Evolutionary conservation across 1,140 invertebrate species (phyloP).

Genomic region (Teleopsis dalmanni): DNA sequence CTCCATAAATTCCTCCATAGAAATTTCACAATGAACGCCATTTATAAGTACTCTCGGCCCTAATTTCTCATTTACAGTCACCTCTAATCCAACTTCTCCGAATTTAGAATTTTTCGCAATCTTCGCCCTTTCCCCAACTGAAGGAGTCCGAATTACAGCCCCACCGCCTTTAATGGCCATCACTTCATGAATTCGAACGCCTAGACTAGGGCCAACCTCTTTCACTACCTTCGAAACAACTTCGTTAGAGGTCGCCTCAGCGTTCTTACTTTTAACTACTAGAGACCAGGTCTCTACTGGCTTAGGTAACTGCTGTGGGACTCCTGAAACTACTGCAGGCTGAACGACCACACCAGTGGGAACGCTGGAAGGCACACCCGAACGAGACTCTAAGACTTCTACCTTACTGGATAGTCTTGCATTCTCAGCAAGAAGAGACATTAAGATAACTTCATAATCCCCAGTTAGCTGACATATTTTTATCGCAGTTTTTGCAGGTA

Average conservation of each 20-base stretch:
- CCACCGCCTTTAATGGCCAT: conserved; percentile 2
- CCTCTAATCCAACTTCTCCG: conserved; percentile 1
- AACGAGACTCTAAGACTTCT: too few species aligned
- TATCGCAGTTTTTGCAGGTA: too few species aligned
- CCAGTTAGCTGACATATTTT: too few species aligned
- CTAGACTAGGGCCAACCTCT: conserved; percentile 7
- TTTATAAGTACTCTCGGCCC: background rate
- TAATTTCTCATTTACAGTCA: background rate
- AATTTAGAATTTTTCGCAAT: background rate
- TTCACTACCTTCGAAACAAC: conserved; percentile 1
- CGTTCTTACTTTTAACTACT: conserved; percentile 8
- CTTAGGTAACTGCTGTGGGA: background rate
- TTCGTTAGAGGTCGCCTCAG: background rate
- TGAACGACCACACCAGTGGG: background rate
- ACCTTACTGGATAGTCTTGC: too few species aligned
- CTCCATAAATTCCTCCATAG: background rate
- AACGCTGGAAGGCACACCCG: background rate
- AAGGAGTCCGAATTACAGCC: conserved; percentile 7
- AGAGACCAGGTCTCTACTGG: conserved; percentile 10
- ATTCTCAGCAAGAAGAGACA: background rate
- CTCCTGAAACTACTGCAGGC: background rate
- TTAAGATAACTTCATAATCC: too few species aligned
- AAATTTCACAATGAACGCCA: background rate
- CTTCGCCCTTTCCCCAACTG: conserved; percentile 1
- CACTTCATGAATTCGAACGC: conserved; percentile 10